Evolutionary conservation across 2,888 invertebrate genomes (phyloP).

Genomic region (Himalopsyche japonica): DNA sequence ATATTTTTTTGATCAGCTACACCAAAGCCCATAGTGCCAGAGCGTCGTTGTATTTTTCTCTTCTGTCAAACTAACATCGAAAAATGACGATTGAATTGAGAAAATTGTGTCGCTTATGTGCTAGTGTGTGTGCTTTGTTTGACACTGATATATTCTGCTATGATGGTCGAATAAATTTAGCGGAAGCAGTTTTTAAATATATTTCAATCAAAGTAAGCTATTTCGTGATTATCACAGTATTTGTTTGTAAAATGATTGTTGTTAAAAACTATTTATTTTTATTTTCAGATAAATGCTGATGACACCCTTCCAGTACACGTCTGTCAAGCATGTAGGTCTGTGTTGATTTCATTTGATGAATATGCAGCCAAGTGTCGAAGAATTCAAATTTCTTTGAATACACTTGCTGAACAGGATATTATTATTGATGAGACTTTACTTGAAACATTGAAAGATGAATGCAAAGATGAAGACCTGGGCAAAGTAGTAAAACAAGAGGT

Average conservation of each 20-base stretch:
- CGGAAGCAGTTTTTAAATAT: constrained; percentile 12
- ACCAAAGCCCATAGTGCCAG: not conserved
- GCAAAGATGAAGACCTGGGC: not conserved
- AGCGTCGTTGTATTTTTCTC: not conserved
- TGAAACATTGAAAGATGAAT: not conserved
- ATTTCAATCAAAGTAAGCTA: constrained; percentile 12
- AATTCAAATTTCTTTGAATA: not conserved
- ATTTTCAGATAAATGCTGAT: constrained; percentile 4
- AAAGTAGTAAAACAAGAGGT: not conserved
- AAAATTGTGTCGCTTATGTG: constrained; percentile 17
- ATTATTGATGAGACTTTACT: not conserved
- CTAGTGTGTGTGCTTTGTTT: not conserved
- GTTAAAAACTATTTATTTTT: not conserved
- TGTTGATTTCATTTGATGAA: constrained; percentile 10
- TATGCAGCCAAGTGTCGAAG: constrained; percentile 12
- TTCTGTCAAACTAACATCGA: not conserved
- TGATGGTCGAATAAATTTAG: not conserved
- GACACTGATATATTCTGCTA: not conserved
- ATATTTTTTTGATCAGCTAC: not conserved
- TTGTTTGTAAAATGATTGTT: not conserved
- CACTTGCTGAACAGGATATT: not conserved
- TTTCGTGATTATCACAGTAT: not conserved
- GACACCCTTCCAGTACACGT: constrained; percentile 4
- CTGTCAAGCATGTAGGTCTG: constrained; percentile 3
- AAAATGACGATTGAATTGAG: constrained; percentile 3